Percentiles rank a stretch among this genome's conserved stretches.
Evolutionary conservation across 2,888 invertebrate species (phyloP).

Genomic region (Drosophila percnosoma): DNA sequence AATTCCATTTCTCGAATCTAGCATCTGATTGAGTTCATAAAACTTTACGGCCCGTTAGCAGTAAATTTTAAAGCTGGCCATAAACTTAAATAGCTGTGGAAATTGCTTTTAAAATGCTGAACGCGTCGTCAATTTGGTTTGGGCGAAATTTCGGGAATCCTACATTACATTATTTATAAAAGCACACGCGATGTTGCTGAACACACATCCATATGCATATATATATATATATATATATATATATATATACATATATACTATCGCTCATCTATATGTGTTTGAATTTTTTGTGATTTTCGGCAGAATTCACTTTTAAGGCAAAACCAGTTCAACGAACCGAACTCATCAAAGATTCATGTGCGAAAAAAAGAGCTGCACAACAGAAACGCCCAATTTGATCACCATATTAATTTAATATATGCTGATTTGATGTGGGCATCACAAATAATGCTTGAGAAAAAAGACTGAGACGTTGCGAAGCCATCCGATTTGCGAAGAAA

Average conservation of each 20-base stretch:
- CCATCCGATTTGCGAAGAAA: constrained; percentile 2
- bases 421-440: constrained; percentile 12
- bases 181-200: constrained; percentile 55
- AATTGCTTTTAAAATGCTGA: constrained; percentile 58
- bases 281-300: constrained; percentile 15
- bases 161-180: constrained; percentile 61
- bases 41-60: constrained; percentile 54
- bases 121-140: constrained; percentile 35
- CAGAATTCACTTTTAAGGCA: constrained; percentile 32
- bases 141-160: constrained; percentile 23
- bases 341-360: constrained; percentile 45
- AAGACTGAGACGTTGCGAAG: not conserved
- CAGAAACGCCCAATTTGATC: constrained; percentile 29
- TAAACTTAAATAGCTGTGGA: constrained; percentile 47
- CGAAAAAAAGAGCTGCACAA: constrained; percentile 12
- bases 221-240: constrained; percentile 33
- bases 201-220: constrained; percentile 28
- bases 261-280: constrained; percentile 17
- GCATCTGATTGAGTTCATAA: constrained; percentile 13
- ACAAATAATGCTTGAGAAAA: constrained; percentile 4
- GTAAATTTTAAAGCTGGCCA: constrained; percentile 47
- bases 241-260: constrained; percentile 15
- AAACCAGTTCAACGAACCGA: constrained; percentile 45
- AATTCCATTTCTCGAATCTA: not conserved
- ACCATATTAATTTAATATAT: constrained; percentile 29